These are phyloP conservation scores for Eupithecia insigniata DNA, from an alignment of 2,888 invertebrate species.

Conservation along the genomic window DNA sequence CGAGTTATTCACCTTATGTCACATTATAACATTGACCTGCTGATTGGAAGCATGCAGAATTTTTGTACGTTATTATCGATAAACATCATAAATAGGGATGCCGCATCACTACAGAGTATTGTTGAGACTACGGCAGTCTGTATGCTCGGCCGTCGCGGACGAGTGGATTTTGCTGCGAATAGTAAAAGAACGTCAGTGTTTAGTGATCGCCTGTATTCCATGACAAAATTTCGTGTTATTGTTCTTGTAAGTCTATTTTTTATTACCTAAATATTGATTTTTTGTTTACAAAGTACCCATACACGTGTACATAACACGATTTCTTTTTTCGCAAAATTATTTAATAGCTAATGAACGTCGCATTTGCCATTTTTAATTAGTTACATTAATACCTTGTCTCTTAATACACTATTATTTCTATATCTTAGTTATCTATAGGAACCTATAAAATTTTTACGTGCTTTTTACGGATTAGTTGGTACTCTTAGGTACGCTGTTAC, in stretches of 20 bases:
- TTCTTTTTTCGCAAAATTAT: no score
- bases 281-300: no score
- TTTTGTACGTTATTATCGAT: slow-evolving; percentile 52
- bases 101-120: slow-evolving; percentile 59
- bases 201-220: slow-evolving; percentile 17
- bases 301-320: no score
- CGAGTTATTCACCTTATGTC: slow-evolving; percentile 22
- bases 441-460: no score
- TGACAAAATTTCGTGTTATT: slow-evolving; percentile 7
- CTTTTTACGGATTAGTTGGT: no score
- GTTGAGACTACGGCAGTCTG: slow-evolving; percentile 66
- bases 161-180: slow-evolving; percentile 61
- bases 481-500: no score
- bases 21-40: slow-evolving; percentile 8
- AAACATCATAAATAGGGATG: slow-evolving; percentile 36
- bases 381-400: neutral
- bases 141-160: slow-evolving; percentile 64
- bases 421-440: no score
- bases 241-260: slow-evolving; percentile 22
- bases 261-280: neutral
- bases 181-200: slow-evolving; percentile 40
- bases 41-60: neutral
- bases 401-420: neutral
- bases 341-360: neutral
- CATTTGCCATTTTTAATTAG: neutral